Conservation (phyloP, 2,888 invertebrate species). For the Tetramorium bicarinatum region DNA sequence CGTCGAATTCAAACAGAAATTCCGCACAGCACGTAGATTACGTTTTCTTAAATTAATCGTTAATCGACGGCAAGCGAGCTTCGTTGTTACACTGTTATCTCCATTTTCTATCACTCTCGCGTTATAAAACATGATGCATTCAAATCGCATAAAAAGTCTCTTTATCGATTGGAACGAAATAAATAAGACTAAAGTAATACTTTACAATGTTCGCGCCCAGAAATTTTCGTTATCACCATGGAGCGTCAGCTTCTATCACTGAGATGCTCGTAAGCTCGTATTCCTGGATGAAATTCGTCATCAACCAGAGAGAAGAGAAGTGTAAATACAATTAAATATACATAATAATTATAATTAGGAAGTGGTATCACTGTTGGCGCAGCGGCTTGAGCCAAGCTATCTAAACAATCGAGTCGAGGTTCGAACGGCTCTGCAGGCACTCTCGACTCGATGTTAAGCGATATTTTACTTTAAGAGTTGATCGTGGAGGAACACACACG, state of each 20-base stretch:
- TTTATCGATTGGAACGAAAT: constrained; percentile 66
- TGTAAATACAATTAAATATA: constrained; percentile 69
- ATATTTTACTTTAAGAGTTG: constrained; percentile 32
- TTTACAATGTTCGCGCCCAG: constrained; percentile 69
- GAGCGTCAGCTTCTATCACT: neutral
- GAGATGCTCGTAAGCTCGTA: constrained; percentile 41
- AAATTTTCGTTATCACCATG: constrained; percentile 56
- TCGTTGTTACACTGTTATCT: constrained; percentile 20
- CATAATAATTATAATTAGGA: constrained; percentile 76
- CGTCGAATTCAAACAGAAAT: constrained; percentile 66
- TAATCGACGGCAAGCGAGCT: constrained; percentile 46
- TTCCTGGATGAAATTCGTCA: constrained; percentile 58
- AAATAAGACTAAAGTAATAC: constrained; percentile 74
- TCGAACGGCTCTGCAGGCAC: neutral
- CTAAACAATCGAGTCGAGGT: constrained; percentile 21
- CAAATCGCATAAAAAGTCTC: constrained; percentile 41
- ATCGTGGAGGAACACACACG: constrained; percentile 24
- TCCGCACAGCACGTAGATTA: constrained; percentile 45
- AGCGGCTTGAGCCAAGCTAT: constrained; percentile 41
- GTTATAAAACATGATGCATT: constrained; percentile 22
- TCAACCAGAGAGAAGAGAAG: constrained; percentile 33
- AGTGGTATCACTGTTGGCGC: constrained; percentile 81
- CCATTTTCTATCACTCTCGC: constrained; percentile 17
- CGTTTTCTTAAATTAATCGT: constrained; percentile 45
- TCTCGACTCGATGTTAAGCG: constrained; percentile 31